Percentiles rank a stretch among this genome's conserved stretches.
phyloP scores from a whole-genome alignment of 2,113 vertebrate genomes.

The Lagenorhynchus albirostris region DNA sequence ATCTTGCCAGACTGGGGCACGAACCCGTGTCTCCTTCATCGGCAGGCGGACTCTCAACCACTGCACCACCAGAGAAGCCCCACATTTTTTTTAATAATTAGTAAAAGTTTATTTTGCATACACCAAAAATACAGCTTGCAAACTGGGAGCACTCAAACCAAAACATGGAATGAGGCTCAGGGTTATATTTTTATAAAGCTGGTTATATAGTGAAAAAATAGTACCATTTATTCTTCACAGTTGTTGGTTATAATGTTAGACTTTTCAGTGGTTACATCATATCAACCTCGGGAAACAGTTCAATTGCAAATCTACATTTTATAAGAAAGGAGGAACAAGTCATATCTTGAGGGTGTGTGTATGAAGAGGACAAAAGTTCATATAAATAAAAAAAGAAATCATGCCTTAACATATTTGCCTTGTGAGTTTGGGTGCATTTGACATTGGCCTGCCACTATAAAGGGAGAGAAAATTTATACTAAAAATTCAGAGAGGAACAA shows the following conservation, averaged over 20 bases:
- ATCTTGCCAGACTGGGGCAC: too few relatives aligned
- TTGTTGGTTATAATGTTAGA: too few relatives aligned
- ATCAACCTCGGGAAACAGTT: too few relatives aligned
- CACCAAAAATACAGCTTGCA: neutral
- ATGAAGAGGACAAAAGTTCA: neutral
- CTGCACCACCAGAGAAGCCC: too few relatives aligned
- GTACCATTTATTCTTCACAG: too few relatives aligned
- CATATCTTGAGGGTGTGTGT: neutral
- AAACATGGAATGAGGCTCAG: neutral
- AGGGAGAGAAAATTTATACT: neutral
- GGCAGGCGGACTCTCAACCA: too few relatives aligned
- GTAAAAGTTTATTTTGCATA: neutral
- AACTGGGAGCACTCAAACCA: neutral
- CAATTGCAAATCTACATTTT: neutral
- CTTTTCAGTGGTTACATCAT: neutral
- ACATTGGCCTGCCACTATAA: neutral
- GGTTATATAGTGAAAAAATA: too few relatives aligned
- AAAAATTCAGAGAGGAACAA: neutral
- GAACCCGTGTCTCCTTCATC: too few relatives aligned
- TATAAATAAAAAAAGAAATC: neutral
- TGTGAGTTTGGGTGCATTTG: neutral
- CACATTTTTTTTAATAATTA: neutral
- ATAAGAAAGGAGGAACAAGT: neutral
- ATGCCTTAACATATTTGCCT: neutral
- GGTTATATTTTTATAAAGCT: neutral